A percentile compares a stretch with the other conserved stretches of the same genome.
These are phyloP conservation scores for Eutrigla gurnardus DNA, from an alignment of 2,797 vertebrate species.

Conservation along the genomic window DNA sequence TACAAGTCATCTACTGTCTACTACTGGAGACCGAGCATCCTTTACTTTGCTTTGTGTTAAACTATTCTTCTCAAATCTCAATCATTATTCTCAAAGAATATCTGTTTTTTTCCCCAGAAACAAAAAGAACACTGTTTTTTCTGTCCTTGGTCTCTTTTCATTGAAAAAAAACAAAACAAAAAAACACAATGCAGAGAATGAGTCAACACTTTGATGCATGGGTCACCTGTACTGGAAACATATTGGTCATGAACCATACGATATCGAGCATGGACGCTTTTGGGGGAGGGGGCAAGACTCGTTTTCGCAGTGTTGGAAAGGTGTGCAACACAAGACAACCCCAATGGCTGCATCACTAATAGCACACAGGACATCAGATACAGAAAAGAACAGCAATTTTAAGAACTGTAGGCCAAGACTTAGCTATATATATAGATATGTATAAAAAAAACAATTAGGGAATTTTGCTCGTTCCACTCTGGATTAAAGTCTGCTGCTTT, in stretches of 20 bases:
- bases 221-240: conserved; percentile 99
- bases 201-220: conserved; percentile 99
- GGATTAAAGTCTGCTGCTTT: conserved; percentile 47
- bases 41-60: conserved; percentile 54
- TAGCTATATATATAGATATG: conserved; percentile 60
- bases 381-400: conserved; percentile 99
- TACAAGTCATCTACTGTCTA: conserved; percentile 72
- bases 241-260: conserved; percentile 99
- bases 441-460: conserved; percentile 62
- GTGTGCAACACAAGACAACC: conserved; percentile 99
- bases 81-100: conserved; percentile 54
- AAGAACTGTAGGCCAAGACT: conserved; percentile 91
- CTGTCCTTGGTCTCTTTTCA: conserved; percentile 72
- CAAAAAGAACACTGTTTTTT: conserved; percentile 47
- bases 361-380: conserved; percentile 99
- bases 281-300: conserved; percentile 81
- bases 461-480: conserved; percentile 50
- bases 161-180: conserved; percentile 63
- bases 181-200: conserved; percentile 91
- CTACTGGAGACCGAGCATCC: conserved; percentile 70
- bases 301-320: conserved; percentile 98
- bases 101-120: conserved; percentile 51
- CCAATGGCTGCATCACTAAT: conserved; percentile 99
- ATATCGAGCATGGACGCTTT: conserved; percentile 98
- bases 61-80: conserved; percentile 58